Evolutionary conservation across 2,113 vertebrate genomes (phyloP).

Genomic region (Azemiops feae): DNA sequence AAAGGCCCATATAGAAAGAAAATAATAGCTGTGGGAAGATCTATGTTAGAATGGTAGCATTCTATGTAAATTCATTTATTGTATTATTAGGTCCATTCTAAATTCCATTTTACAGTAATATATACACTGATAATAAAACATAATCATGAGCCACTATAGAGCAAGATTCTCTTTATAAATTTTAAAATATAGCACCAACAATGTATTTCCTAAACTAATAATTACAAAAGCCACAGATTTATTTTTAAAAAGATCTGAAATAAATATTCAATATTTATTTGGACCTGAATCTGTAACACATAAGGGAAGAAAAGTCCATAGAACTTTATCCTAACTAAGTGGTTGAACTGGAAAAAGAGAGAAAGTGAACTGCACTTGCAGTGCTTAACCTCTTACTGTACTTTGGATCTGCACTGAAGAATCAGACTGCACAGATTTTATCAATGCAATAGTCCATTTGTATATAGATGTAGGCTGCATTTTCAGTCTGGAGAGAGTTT

Average conservation of each 20-base stretch:
- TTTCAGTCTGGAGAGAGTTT: not conserved
- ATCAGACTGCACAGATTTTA: not conserved
- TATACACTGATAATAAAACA: not conserved
- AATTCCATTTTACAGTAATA: not conserved
- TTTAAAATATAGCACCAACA: not conserved
- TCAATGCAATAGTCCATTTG: not conserved
- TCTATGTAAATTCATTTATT: not conserved
- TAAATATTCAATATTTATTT: not conserved
- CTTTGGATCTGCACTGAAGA: not conserved
- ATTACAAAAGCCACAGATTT: not conserved
- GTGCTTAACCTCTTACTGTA: not conserved
- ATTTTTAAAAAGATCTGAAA: not conserved
- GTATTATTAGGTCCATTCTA: not conserved
- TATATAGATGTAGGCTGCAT: not conserved
- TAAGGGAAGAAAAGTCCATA: not conserved
- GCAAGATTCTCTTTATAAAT: not conserved
- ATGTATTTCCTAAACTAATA: not conserved
- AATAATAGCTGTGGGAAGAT: not conserved
- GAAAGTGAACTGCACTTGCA: not conserved
- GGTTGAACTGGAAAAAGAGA: not conserved
- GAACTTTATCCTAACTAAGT: not conserved
- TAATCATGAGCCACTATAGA: not conserved
- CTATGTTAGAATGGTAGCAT: not conserved
- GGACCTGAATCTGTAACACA: not conserved
- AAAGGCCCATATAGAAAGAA: not conserved